Percentiles rank a stretch among this genome's conserved stretches.
Conservation (phyloP, 1,140 invertebrate species). For the Drosophila sucinea region DNA sequence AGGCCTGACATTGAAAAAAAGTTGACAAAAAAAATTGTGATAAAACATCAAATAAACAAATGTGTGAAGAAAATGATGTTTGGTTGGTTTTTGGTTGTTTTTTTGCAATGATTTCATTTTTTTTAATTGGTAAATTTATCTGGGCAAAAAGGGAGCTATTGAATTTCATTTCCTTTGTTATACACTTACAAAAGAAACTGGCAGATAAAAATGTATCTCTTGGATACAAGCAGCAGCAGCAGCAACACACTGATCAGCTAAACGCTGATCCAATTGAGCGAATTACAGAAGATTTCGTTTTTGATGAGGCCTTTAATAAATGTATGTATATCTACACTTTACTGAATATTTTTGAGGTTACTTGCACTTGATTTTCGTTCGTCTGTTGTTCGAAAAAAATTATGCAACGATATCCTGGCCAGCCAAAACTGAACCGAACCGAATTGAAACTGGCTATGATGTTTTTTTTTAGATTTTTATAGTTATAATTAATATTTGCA, state of each 20-base stretch:
- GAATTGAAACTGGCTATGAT: not conserved
- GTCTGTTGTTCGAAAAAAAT: constrained; percentile 42
- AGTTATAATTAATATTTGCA: constrained; percentile 39
- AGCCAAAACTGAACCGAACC: not conserved
- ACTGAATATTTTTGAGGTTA: constrained; percentile 31
- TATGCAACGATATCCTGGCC: constrained; percentile 44
- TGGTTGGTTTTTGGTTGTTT: not conserved
- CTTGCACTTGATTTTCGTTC: constrained; percentile 45
- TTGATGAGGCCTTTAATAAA: constrained; percentile 62
- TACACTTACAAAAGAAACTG: constrained; percentile 17
- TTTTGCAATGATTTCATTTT: constrained; percentile 14
- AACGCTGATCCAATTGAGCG: constrained; percentile 69
- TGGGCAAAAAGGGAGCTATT: constrained; percentile 4
- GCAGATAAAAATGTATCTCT: constrained; percentile 63
- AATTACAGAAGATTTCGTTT: constrained; percentile 77
- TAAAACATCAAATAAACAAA: constrained; percentile 41
- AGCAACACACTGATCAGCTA: constrained; percentile 24
- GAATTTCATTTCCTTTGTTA: constrained; percentile 18
- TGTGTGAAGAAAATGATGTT: constrained; percentile 3
- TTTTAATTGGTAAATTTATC: constrained; percentile 16
- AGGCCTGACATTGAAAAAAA: constrained; percentile 68
- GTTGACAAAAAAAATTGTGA: not conserved
- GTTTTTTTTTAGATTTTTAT: not conserved
- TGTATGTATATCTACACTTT: constrained; percentile 36
- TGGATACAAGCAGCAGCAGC: constrained; percentile 47